These are phyloP conservation scores for Drosophila kambysellisi DNA, from an alignment of 2,888 invertebrate genomes.

Conservation along the genomic window DNA sequence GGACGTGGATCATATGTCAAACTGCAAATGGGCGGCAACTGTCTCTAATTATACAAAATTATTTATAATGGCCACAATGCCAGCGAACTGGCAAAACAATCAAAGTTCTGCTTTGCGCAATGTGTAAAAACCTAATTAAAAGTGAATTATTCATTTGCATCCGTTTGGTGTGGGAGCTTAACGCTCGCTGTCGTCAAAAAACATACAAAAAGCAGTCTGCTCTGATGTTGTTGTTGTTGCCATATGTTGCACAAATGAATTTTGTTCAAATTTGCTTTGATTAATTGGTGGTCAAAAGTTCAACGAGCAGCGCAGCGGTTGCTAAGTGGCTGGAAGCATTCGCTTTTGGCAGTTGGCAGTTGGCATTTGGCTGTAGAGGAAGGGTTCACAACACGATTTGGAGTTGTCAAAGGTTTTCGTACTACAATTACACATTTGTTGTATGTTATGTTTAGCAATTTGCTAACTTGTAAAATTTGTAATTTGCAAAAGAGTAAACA, in stretches of 20 bases:
- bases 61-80: slow-evolving; percentile 71
- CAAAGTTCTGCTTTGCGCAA: slow-evolving; percentile 32
- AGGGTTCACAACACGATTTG: neutral
- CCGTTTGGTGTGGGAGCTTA: slow-evolving; percentile 48
- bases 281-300: slow-evolving; percentile 81
- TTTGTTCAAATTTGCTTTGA: slow-evolving; percentile 75
- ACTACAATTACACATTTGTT: neutral
- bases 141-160: slow-evolving; percentile 79
- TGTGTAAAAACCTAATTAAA: slow-evolving; percentile 79
- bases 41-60: slow-evolving; percentile 77
- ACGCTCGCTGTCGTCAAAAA: slow-evolving; percentile 42
- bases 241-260: slow-evolving; percentile 77
- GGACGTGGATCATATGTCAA: slow-evolving; percentile 61
- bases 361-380: neutral
- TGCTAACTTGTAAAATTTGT: neutral
- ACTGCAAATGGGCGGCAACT: slow-evolving; percentile 65
- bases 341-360: neutral
- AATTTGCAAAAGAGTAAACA: neutral
- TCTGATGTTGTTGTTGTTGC: slow-evolving; percentile 50
- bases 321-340: slow-evolving; percentile 46
- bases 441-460: neutral
- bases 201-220: slow-evolving; percentile 68
- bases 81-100: slow-evolving; percentile 30
- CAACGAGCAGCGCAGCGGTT: slow-evolving; percentile 65
- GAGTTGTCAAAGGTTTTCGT: neutral